phyloP scores from a whole-genome alignment of 2,888 invertebrate genomes.

The Tenthredo distinguenda region DNA sequence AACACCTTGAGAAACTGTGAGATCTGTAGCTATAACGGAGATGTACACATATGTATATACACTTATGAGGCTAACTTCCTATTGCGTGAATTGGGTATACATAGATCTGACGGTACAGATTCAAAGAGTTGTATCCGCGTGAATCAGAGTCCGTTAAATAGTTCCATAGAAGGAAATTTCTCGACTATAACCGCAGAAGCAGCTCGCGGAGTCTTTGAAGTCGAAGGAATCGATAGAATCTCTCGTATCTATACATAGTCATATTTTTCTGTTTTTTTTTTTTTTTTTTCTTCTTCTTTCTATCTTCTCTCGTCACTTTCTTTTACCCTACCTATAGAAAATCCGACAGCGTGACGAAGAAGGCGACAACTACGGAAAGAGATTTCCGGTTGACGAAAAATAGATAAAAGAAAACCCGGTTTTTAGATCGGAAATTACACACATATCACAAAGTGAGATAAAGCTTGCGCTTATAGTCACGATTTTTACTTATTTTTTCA shows the following conservation, averaged over 20 bases:
- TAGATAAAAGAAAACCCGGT: background rate
- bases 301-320: background rate
- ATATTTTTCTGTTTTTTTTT: background rate
- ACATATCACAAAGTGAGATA: background rate
- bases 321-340: background rate
- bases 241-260: background rate
- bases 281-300: background rate
- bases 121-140: background rate
- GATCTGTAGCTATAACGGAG: background rate
- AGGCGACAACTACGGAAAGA: background rate
- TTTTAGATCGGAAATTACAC: slow-evolving; percentile 9
- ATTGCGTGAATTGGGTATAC: background rate
- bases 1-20: background rate
- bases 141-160: background rate
- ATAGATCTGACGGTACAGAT: background rate
- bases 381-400: background rate
- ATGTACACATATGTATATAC: background rate
- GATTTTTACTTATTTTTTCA: background rate
- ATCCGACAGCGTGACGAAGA: background rate
- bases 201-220: background rate
- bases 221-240: background rate
- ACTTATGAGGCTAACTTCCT: background rate
- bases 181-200: background rate
- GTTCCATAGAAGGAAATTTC: background rate
- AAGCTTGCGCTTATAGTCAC: background rate